These are phyloP conservation scores for Pongo abelii DNA, from an alignment of 2,113 vertebrate species.

Conservation along the genomic window DNA sequence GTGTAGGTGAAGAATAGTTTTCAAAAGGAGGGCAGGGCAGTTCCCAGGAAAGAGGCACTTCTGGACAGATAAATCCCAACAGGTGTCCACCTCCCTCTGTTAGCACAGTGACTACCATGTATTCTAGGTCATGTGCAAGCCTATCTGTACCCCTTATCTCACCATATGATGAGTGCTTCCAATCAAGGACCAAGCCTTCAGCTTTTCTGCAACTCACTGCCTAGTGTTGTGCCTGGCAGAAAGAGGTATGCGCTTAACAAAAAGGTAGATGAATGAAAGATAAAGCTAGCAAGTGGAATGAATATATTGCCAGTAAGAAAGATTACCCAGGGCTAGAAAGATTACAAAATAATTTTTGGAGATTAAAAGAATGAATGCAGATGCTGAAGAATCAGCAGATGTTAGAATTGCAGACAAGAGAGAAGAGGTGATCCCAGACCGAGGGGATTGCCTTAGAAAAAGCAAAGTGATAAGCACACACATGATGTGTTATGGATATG, in stretches of 20 bases:
- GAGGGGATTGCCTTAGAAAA: not conserved
- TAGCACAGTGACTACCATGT: not conserved
- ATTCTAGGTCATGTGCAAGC: not conserved
- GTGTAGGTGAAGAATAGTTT: not conserved
- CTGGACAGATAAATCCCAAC: not conserved
- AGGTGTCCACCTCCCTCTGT: no score
- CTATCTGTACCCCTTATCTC: not conserved
- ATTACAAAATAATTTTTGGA: not conserved
- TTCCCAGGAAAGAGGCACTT: not conserved
- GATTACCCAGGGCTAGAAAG: not conserved
- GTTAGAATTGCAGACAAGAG: not conserved
- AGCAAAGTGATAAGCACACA: not conserved
- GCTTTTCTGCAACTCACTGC: not conserved
- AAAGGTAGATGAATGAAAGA: not conserved
- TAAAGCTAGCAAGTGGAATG: not conserved
- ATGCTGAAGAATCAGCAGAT: not conserved
- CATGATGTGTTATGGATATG: rapidly evolving
- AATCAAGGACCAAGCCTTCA: not conserved
- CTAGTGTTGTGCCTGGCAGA: not conserved
- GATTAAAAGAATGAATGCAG: not conserved
- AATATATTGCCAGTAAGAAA: not conserved
- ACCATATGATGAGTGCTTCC: not conserved
- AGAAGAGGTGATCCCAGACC: no score
- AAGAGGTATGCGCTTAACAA: not conserved
- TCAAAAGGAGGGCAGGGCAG: not conserved